phyloP scores from a whole-genome alignment of 2,113 vertebrate genomes.

The Etia nguti region DNA sequence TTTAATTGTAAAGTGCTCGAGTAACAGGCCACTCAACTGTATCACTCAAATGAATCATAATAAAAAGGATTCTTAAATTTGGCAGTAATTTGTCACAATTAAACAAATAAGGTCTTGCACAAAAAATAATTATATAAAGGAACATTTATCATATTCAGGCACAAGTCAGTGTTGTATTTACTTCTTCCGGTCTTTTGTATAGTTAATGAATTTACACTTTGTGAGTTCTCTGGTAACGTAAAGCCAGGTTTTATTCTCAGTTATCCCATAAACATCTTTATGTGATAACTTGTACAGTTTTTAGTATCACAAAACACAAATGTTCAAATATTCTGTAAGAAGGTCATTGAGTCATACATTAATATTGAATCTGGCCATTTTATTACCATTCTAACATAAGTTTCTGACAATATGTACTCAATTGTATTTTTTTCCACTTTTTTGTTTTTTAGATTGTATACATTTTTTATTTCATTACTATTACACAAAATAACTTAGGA shows the following conservation, averaged over 20 bases:
- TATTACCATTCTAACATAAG: neutral
- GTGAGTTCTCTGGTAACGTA: neutral
- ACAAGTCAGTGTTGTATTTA: neutral
- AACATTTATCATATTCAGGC: neutral
- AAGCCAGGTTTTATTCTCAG: neutral
- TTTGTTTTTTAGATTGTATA: neutral
- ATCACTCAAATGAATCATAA: neutral
- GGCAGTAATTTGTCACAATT: neutral
- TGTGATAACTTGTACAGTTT: neutral
- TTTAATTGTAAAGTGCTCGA: neutral
- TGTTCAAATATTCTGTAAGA: neutral
- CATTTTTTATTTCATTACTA: neutral
- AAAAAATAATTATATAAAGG: neutral
- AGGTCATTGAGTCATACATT: constrained; percentile 21
- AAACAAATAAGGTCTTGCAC: neutral
- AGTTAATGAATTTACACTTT: neutral
- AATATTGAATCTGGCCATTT: neutral
- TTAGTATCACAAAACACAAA: neutral
- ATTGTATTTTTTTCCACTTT: neutral
- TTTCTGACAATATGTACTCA: neutral
- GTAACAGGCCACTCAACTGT: neutral
- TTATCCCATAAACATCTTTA: neutral
- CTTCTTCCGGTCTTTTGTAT: neutral
- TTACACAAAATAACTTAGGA: neutral
- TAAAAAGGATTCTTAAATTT: neutral